Conservation (phyloP, 2,113 vertebrate species). For the Gracilinanus agilis region DNA sequence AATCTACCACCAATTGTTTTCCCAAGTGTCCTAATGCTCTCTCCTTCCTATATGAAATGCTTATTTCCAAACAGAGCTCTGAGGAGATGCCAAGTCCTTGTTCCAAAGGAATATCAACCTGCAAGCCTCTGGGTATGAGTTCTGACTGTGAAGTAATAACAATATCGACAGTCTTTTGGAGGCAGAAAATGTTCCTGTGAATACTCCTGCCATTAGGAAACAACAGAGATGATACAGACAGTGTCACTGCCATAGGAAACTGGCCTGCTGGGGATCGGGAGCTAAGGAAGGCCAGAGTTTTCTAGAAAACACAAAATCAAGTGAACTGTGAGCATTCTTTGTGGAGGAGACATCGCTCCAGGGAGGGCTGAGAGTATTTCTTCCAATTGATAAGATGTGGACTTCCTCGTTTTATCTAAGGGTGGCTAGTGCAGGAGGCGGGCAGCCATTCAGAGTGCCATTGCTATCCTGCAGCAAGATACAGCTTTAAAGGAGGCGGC, state of each 20-base stretch:
- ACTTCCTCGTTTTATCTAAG: not conserved
- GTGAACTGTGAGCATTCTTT: not conserved
- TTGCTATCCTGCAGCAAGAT: not conserved
- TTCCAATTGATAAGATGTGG: accelerated
- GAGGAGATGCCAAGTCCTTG: not conserved
- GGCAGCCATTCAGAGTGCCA: not conserved
- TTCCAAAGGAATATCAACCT: not conserved
- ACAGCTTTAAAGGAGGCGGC: not conserved
- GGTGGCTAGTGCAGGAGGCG: accelerated
- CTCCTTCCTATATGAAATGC: not conserved
- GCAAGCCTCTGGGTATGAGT: not conserved
- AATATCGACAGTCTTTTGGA: not conserved
- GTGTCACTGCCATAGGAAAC: not conserved
- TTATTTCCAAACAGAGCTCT: not conserved
- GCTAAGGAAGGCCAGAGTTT: not conserved
- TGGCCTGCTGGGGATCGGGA: accelerated
- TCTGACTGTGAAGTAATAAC: slow-evolving; percentile 3
- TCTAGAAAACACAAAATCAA: not conserved
- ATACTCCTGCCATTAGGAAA: not conserved
- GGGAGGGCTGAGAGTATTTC: too few relatives aligned
- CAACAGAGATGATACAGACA: accelerated
- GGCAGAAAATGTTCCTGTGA: not conserved
- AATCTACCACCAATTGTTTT: not conserved
- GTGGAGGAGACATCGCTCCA: not conserved
- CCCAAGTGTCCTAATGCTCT: not conserved